Evolutionary conservation across 2,797 vertebrate genomes (phyloP).

Genomic region (Hoplostethus mediterraneus): DNA sequence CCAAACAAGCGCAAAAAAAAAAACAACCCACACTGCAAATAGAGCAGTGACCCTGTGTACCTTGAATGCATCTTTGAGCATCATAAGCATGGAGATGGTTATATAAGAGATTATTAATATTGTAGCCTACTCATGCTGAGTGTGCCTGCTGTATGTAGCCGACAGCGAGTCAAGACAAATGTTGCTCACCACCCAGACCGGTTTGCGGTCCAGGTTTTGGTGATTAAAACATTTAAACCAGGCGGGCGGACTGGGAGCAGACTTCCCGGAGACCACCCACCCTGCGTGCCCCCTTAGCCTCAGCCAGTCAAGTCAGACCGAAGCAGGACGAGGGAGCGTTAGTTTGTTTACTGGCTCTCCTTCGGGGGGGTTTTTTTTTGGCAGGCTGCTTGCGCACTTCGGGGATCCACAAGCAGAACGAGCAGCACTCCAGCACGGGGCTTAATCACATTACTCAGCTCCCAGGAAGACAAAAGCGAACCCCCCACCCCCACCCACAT

Average conservation of each 20-base stretch:
- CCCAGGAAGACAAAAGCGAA: constrained; percentile 63
- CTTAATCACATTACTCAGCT: constrained; percentile 76
- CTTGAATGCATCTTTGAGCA: constrained; percentile 44
- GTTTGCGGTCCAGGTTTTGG: constrained; percentile 52
- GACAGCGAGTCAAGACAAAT: constrained; percentile 46
- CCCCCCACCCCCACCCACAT: constrained; percentile 11
- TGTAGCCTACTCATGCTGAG: constrained; percentile 65
- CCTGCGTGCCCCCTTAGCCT: constrained; percentile 38
- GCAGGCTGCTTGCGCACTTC: constrained; percentile 2
- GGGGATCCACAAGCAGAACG: constrained; percentile 59
- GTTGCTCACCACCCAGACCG: constrained; percentile 46
- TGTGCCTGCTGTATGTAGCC: constrained; percentile 51
- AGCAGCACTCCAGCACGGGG: constrained; percentile 54
- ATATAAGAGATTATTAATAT: constrained; percentile 68
- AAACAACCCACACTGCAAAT: constrained; percentile 34
- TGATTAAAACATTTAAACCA: constrained; percentile 67
- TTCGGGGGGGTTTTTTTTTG: constrained; percentile 42
- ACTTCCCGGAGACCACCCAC: constrained; percentile 50
- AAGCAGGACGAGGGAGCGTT: constrained; percentile 40
- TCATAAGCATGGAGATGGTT: constrained; percentile 54
- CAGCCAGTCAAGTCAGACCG: constrained; percentile 17
- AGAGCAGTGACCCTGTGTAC: constrained; percentile 42
- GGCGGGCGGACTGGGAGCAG: constrained; percentile 41
- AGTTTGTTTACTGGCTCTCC: constrained; percentile 54
- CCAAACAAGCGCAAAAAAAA: constrained; percentile 10